Base-by-base conservation (phyloP, 2,113 vertebrate genomes). In the Tachuris rubrigastra region DNA sequence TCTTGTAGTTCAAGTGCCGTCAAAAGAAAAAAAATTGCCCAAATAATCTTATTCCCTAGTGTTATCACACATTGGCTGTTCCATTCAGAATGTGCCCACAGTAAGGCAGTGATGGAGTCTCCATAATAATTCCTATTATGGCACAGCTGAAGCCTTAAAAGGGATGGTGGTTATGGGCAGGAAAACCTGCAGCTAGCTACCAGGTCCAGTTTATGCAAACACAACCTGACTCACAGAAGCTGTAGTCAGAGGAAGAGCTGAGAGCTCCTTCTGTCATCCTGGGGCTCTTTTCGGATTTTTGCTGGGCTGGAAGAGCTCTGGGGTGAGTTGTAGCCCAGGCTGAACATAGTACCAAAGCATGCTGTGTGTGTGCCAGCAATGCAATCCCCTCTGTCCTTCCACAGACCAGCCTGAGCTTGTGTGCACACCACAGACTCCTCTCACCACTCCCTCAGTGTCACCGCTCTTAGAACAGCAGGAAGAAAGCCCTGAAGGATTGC, bases 161-260 rank as follows among this genome's bases (percentile, higher is more conserved):
- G 41, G 46, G 53, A 35, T 2, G 3, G 79, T 82, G 87, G 94
- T 90, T 93, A 79, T 7, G 55, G 83, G 73, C 88, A 93, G 89
- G 83, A 95, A 97, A 96, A 94, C 89, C 86, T 93, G 72, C 55
- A 77, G 92, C 76, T 97, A 96, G 93, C 95, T 96, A 93, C 79
- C 76, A 80, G 79, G 92, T 83, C 80, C 62, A 82, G 91, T 96
- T 96, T 96, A 86, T 88, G 91, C 90, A 96, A 97, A 94, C 93
- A 94, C 58, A 85, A 75, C 72, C 77, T 97, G 92, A 96, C 95
- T 97, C 96, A 97, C 92, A 97, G 97, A 95, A 96, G 69, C 76
- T 0, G 0, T 72, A 95, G 92, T 92, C 95, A 96, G 85, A 84
- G 2, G 74, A 60, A 67, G 69, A 93, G 83, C 6, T 95, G 93